These are phyloP conservation scores for Phyllostomus hastatus DNA, from an alignment of 2,113 vertebrate species.

Conservation along the genomic window DNA sequence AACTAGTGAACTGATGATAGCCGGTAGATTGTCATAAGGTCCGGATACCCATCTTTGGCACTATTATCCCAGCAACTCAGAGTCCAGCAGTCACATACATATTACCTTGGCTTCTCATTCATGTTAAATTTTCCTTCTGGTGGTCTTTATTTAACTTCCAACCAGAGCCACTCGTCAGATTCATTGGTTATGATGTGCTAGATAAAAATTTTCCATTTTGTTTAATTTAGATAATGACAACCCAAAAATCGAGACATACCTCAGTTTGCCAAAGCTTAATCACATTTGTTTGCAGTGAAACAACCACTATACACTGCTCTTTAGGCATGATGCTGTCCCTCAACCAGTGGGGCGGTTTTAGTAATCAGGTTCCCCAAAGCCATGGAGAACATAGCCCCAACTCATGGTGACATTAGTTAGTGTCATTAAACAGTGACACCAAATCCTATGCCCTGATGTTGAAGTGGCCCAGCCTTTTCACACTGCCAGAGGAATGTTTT, in stretches of 20 bases:
- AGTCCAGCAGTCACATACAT: neutral
- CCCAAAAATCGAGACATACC: neutral
- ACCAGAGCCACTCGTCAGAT: neutral
- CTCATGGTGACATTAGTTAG: neutral
- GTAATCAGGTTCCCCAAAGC: neutral
- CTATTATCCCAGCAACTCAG: neutral
- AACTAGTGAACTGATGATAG: neutral
- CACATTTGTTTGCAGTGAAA: neutral
- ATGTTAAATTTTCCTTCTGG: neutral
- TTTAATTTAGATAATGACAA: neutral
- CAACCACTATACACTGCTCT: neutral
- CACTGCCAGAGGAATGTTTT: neutral
- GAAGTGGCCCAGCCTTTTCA: neutral
- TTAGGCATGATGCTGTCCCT: neutral
- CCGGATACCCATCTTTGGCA: neutral
- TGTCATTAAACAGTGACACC: neutral
- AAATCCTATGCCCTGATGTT: neutral
- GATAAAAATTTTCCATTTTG: neutral
- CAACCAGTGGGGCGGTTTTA: neutral
- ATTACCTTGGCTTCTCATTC: neutral
- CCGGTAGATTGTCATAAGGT: neutral
- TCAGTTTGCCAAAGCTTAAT: neutral
- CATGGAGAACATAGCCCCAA: neutral
- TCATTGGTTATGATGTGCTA: neutral
- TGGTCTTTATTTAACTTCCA: neutral